Evolutionary conservation across 2,888 invertebrate genomes (phyloP).

Genomic region (Hyppa rectilinea): DNA sequence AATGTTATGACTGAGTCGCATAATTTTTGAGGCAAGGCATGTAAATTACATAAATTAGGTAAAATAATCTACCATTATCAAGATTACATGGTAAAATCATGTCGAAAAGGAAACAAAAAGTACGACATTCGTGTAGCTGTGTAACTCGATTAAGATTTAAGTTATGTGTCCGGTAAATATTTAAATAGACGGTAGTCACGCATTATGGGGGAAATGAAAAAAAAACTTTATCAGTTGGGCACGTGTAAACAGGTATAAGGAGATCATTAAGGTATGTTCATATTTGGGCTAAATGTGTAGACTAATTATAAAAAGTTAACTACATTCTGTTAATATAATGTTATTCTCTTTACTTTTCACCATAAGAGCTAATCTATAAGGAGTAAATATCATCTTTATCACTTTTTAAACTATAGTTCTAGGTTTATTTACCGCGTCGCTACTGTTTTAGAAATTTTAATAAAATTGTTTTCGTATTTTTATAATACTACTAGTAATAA

Average conservation of each 20-base stretch:
- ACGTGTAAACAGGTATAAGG: background rate
- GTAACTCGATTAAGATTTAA: conserved; percentile 56
- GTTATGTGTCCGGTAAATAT: conserved; percentile 55
- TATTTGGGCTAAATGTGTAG: too few relatives aligned
- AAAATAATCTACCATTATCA: conserved; percentile 50
- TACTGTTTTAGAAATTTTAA: too few relatives aligned
- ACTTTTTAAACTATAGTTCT: too few relatives aligned
- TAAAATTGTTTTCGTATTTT: too few relatives aligned
- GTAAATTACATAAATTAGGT: conserved; percentile 39
- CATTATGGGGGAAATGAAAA: conserved; percentile 5
- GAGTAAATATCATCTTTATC: too few relatives aligned
- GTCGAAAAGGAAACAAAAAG: conserved; percentile 41
- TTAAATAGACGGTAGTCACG: conserved; percentile 57
- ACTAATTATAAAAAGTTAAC: too few relatives aligned
- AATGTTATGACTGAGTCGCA: background rate
- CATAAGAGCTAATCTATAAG: too few relatives aligned
- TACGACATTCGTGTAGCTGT: conserved; percentile 38
- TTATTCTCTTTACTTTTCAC: too few relatives aligned
- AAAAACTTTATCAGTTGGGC: background rate
- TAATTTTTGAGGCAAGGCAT: conserved; percentile 22
- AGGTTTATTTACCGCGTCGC: too few relatives aligned
- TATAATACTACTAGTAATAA: too few relatives aligned
- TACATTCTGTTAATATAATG: too few relatives aligned
- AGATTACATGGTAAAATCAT: conserved; percentile 48
- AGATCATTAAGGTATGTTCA: too few relatives aligned